Evolutionary conservation across 2,113 vertebrate species (phyloP).

Genomic region (Plecturocebus donacophilus): DNA sequence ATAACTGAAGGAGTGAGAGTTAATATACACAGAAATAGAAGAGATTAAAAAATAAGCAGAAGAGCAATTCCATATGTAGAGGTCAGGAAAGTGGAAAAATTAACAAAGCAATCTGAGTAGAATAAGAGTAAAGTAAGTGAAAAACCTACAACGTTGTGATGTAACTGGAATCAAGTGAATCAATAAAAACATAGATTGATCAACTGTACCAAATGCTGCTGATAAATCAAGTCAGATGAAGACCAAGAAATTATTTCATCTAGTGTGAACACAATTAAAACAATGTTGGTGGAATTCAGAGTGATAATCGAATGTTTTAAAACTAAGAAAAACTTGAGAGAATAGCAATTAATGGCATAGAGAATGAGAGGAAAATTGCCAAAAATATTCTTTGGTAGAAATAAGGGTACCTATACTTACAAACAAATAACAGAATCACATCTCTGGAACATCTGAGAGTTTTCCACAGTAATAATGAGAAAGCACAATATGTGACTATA

Average conservation of each 20-base stretch:
- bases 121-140: background rate
- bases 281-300: background rate
- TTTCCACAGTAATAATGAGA: background rate
- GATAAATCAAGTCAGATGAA: background rate
- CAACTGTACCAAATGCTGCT: background rate
- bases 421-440: background rate
- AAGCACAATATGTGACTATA: background rate
- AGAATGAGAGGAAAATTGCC: background rate
- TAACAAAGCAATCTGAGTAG: background rate
- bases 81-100: background rate
- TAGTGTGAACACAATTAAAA: background rate
- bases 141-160: background rate
- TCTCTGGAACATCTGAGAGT: background rate
- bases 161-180: background rate
- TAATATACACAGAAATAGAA: background rate
- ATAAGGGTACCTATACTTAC: background rate
- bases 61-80: background rate
- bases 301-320: background rate
- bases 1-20: background rate
- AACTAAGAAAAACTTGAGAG: background rate
- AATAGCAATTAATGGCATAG: background rate
- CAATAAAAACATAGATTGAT: background rate
- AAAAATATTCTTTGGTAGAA: background rate
- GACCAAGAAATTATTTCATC: background rate
- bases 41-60: background rate